These are phyloP conservation scores for Montipora cactus DNA, from an alignment of 64 coral and sea anemone species.

Conservation along the genomic window DNA sequence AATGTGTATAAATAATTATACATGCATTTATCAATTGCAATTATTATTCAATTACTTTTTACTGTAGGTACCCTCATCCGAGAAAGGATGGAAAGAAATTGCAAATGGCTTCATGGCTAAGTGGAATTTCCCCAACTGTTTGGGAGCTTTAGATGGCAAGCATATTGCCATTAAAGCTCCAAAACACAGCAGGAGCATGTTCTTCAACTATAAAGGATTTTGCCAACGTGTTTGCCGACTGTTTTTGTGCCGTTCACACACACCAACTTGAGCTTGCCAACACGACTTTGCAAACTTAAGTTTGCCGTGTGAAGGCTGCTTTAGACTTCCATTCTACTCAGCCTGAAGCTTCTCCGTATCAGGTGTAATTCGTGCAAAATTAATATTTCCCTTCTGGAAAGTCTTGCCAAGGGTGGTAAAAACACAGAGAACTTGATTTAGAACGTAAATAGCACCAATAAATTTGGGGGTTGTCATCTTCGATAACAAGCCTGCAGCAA, in stretches of 20 bases:
- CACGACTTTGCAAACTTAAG: too few relatives aligned
- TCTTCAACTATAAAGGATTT: conserved; percentile 16
- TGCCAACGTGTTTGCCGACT: not conserved
- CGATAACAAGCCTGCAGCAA: conserved; percentile 26
- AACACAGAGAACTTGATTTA: conserved; percentile 40
- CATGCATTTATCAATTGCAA: too few relatives aligned
- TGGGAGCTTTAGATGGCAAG: not conserved
- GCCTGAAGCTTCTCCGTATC: too few relatives aligned
- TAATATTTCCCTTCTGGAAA: not conserved
- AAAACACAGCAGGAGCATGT: not conserved
- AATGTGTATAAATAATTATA: too few relatives aligned
- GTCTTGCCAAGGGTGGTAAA: conserved; percentile 51
- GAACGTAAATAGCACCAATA: conserved; percentile 35
- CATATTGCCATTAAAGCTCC: conserved; percentile 21
- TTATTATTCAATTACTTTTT: too few relatives aligned
- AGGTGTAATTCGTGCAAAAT: too few relatives aligned
- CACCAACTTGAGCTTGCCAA: too few relatives aligned
- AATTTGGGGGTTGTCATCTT: conserved; percentile 52
- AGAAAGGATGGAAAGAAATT: conserved; percentile 1
- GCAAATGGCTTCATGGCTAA: not conserved
- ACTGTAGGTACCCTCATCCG: not conserved
- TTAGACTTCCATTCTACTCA: too few relatives aligned
- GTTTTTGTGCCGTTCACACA: too few relatives aligned
- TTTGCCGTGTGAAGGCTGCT: too few relatives aligned
- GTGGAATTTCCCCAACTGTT: conserved; percentile 7